Conservation (phyloP, 2,797 vertebrate species). For the Myripristis jacobus region DNA sequence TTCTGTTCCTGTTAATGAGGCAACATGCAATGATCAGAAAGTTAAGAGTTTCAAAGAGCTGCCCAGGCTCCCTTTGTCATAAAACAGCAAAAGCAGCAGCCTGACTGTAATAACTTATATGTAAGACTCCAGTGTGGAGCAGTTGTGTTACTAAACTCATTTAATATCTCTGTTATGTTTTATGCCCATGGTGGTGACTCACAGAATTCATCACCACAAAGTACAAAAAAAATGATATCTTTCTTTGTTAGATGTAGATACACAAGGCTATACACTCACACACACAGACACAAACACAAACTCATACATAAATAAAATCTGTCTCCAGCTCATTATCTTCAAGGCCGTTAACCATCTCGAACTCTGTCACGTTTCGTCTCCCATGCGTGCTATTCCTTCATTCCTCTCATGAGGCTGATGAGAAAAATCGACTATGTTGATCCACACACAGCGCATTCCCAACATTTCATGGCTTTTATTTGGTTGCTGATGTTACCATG, state of each 20-base stretch:
- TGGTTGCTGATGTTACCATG: constrained; percentile 21
- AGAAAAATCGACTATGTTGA: constrained; percentile 2
- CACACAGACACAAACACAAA: constrained; percentile 6
- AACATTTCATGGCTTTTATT: constrained; percentile 31
- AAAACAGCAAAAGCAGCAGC: constrained; percentile 43
- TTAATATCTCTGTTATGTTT: constrained; percentile 48
- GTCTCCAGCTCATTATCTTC: constrained; percentile 9
- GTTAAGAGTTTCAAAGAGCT: constrained; percentile 46
- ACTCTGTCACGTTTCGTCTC: not conserved
- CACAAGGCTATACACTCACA: not conserved
- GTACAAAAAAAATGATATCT: constrained; percentile 15
- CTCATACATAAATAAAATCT: not conserved
- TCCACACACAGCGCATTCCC: constrained; percentile 16
- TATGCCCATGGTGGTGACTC: constrained; percentile 42
- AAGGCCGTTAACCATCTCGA: not conserved
- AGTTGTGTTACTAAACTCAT: constrained; percentile 50
- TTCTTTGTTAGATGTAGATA: constrained; percentile 32
- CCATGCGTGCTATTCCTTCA: not conserved
- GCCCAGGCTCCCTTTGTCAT: constrained; percentile 52
- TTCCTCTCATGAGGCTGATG: constrained; percentile 26
- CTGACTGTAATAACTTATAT: constrained; percentile 62
- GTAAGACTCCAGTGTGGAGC: constrained; percentile 31
- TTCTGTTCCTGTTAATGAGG: constrained; percentile 56
- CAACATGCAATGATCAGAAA: constrained; percentile 47
- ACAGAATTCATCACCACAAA: constrained; percentile 49